Percentiles rank a stretch among this genome's conserved stretches.
These are phyloP conservation scores for Aplodontia rufa DNA, from an alignment of 2,113 vertebrate species.

Conservation along the genomic window DNA sequence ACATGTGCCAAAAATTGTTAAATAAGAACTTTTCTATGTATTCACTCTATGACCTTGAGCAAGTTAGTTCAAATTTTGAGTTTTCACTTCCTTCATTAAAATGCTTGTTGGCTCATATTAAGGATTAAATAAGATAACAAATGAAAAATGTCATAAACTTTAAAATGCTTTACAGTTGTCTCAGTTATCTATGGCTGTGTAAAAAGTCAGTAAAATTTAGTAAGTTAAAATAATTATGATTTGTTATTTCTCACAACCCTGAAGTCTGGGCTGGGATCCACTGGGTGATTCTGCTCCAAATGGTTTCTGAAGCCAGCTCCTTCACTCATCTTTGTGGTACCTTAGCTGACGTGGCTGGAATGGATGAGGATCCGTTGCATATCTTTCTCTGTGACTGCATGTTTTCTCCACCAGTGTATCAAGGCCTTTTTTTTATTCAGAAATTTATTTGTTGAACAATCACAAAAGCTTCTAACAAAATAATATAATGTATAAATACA, in stretches of 20 bases:
- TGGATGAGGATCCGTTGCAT: not conserved
- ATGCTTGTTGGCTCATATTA: not conserved
- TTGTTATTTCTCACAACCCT: not conserved
- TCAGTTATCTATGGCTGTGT: not conserved
- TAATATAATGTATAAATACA: too few relatives aligned
- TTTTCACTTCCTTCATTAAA: conserved; percentile 29
- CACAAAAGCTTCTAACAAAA: too few relatives aligned
- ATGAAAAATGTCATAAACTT: not conserved
- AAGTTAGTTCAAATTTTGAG: conserved; percentile 14
- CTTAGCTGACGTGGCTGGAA: not conserved
- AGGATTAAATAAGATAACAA: conserved; percentile 35
- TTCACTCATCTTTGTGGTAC: not conserved
- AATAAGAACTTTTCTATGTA: not conserved
- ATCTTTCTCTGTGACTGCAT: not conserved
- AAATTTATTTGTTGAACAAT: too few relatives aligned
- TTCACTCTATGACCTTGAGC: not conserved
- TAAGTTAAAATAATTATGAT: not conserved
- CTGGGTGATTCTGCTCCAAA: not conserved
- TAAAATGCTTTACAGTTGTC: not conserved
- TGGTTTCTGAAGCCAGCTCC: not conserved
- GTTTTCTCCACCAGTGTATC: not conserved
- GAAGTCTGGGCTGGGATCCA: not conserved
- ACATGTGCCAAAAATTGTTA: not conserved
- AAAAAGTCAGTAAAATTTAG: not conserved
- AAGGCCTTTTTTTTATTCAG: too few relatives aligned